A percentile compares a stretch with the other conserved stretches of the same genome.
Evolutionary conservation across 2,797 vertebrate species (phyloP).

Genomic region (Rhadinocentrus ornatus): DNA sequence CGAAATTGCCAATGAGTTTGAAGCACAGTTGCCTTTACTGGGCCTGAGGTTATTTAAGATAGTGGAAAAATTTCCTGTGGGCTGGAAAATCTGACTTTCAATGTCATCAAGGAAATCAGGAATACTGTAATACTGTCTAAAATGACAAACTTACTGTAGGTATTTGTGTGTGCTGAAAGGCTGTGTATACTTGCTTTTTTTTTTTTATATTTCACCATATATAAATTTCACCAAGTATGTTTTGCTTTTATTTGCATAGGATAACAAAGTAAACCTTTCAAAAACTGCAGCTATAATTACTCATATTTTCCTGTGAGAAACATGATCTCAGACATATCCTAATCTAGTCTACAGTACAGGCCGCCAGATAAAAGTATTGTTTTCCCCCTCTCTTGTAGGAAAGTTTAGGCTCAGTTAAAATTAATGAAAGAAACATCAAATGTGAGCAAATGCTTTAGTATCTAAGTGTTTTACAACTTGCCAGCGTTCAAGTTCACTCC

Average conservation of each 20-base stretch:
- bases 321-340: background rate
- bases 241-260: too few relatives aligned
- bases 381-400: background rate
- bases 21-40: background rate
- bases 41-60: background rate
- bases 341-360: background rate
- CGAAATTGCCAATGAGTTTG: too few relatives aligned
- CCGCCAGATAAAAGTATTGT: conserved; percentile 22
- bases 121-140: background rate
- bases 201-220: too few relatives aligned
- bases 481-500: conserved; percentile 8
- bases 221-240: too few relatives aligned
- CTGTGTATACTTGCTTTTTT: too few relatives aligned
- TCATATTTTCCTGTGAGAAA: background rate
- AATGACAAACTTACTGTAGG: too few relatives aligned
- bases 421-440: conserved; percentile 31
- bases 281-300: background rate
- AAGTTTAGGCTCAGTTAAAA: conserved; percentile 35
- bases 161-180: too few relatives aligned
- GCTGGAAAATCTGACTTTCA: background rate
- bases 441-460: conserved; percentile 36
- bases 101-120: too few relatives aligned
- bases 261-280: too few relatives aligned
- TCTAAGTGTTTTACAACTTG: conserved; percentile 33
- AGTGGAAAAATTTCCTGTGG: background rate